Percentiles rank a stretch among this genome's conserved stretches.
phyloP scores from a whole-genome alignment of 2,113 vertebrate genomes.

The Chloropsis cyanopogon region DNA sequence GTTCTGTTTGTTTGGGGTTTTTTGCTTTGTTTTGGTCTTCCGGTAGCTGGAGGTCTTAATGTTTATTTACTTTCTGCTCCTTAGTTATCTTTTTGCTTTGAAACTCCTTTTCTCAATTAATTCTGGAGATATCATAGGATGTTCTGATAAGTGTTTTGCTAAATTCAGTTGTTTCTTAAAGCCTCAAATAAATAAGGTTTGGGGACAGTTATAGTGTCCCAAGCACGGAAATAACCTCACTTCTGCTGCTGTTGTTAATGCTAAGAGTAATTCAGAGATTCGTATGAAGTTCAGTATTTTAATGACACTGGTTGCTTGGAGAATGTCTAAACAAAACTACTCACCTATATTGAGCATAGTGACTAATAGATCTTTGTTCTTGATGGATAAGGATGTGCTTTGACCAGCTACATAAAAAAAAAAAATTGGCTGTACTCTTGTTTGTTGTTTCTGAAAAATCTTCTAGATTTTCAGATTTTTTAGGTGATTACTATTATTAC shows the following conservation, averaged over 20 bases:
- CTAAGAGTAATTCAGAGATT: background rate
- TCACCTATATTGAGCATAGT: background rate
- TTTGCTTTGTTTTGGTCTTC: background rate
- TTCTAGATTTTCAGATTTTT: background rate
- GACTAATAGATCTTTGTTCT: background rate
- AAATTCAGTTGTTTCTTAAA: background rate
- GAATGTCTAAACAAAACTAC: background rate
- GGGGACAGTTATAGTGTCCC: background rate
- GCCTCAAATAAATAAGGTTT: background rate
- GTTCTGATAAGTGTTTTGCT: background rate
- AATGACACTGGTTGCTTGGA: background rate
- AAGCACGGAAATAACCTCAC: background rate
- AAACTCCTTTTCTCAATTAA: conserved; percentile 1
- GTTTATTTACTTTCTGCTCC: background rate
- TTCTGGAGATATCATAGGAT: background rate
- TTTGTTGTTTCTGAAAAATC: background rate
- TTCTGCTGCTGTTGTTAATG: background rate
- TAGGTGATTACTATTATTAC: background rate
- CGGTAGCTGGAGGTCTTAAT: background rate
- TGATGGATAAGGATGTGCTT: background rate
- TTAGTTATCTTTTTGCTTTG: background rate
- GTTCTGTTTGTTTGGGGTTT: background rate
- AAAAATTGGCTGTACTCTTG: background rate
- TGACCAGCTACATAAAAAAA: background rate
- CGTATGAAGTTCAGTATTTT: conserved; percentile 1